A percentile compares a stretch with the other conserved stretches of the same genome.
Conservation (phyloP, 2,888 invertebrate species). For the Sinotaia quadrata region DNA sequence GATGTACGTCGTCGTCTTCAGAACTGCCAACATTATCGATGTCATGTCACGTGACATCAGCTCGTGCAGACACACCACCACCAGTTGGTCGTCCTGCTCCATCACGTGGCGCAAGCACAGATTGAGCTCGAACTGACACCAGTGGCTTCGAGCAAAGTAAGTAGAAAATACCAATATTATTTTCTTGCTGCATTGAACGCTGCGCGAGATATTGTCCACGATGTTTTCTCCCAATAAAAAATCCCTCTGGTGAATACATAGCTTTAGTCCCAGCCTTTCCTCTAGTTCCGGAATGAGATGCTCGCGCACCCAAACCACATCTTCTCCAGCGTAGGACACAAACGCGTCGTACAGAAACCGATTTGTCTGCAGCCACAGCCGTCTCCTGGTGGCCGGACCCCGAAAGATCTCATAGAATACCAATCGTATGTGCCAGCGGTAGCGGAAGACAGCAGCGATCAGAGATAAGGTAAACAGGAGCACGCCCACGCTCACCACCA, state of each 20-base stretch:
- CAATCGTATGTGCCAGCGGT: too few species aligned
- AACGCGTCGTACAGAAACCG: too few species aligned
- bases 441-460: too few species aligned
- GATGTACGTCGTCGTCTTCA: slow-evolving; percentile 78
- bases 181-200: slow-evolving; percentile 80
- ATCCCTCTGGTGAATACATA: slow-evolving; percentile 82
- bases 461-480: too few species aligned
- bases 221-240: slow-evolving; percentile 82
- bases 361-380: too few species aligned
- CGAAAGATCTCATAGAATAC: too few species aligned
- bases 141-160: slow-evolving; percentile 57
- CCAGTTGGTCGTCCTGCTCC: slow-evolving; percentile 66
- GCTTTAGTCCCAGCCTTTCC: slow-evolving; percentile 20
- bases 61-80: slow-evolving; percentile 79
- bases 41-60: slow-evolving; percentile 78
- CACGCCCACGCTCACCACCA: background rate
- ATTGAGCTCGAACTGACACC: slow-evolving; percentile 44
- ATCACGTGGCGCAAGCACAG: slow-evolving; percentile 29
- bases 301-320: too few species aligned
- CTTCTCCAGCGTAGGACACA: too few species aligned
- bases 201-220: slow-evolving; percentile 81
- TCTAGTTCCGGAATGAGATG: too few species aligned
- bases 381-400: too few species aligned
- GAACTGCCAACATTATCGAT: slow-evolving; percentile 79
- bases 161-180: slow-evolving; percentile 80